Evolutionary conservation across 2,888 invertebrate genomes (phyloP), one percentile per base, ranked within the genome.

Genomic region (Caenorhabditis sp.): DNA sequence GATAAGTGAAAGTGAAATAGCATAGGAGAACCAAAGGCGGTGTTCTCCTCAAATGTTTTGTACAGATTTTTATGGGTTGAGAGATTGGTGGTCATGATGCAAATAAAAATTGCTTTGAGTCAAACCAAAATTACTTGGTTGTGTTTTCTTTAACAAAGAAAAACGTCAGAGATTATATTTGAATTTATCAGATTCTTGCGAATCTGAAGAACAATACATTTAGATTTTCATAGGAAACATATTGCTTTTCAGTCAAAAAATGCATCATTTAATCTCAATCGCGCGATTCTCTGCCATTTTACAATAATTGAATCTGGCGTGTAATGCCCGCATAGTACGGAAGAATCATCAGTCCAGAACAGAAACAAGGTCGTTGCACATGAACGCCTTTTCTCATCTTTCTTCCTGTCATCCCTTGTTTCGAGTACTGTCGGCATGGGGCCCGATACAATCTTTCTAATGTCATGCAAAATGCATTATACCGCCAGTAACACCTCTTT

Each of bases 341-440:
- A 55, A 76, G 47, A 60, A 72, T 58, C 67, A 67, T 53, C 76
- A 53, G 67, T 61, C 76, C 76, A 67, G 67, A 76, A 76, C 67
- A 76, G 76, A 76, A 76, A 67, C 76, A 76, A 76, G 76, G 76
- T 76, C 76, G 76, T 76, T 68, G 67, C 76, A 76, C 76, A 76
- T 76, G 67, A 76, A 76, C 18, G 74, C 58, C 51, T 74, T 40
- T 26, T 28, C 24, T n/a, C 35, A 32, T 24, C 40, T 18, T 5
- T 15, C 70, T 24, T 22, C 47, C 47, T 47, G 28, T 47, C 47
- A 47, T 28, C 62, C 62, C 15, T n/a, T 40, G 62, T 47, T 71
- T 71, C 44, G 37, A 65, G 64, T 65, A 37, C 47, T 47, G 20
- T 32, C n/a, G 71, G 44, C 44, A 37, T 8, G 11, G 26, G 67